These are phyloP conservation scores for Zosterops japonicus DNA, from an alignment of 2,113 vertebrate genomes.

Conservation along the genomic window DNA sequence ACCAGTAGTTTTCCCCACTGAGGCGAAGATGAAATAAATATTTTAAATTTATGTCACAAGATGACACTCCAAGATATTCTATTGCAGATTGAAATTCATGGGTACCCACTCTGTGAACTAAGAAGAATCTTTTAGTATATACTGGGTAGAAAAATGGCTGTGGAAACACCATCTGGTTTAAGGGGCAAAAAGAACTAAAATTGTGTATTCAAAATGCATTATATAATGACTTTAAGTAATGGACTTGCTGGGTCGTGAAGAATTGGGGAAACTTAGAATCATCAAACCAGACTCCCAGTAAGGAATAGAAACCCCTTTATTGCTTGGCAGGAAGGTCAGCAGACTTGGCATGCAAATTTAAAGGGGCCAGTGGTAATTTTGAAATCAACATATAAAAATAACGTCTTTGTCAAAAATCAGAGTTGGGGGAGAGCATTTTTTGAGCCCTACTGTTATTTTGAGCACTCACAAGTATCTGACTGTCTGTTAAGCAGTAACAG, in stretches of 20 bases:
- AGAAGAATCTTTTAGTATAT: not conserved
- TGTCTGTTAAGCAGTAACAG: not conserved
- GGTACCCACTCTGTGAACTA: not conserved
- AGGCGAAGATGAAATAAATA: not conserved
- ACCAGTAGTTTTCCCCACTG: not conserved
- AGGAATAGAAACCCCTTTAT: conserved; percentile 11
- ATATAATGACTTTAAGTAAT: not conserved
- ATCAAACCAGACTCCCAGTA: not conserved
- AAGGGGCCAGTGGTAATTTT: not conserved
- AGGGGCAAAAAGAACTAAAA: not conserved
- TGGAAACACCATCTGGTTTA: not conserved
- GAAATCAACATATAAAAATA: not conserved
- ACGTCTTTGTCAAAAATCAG: not conserved
- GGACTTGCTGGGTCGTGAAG: not conserved
- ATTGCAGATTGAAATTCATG: not conserved
- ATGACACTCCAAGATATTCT: not conserved
- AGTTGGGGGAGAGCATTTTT: not conserved
- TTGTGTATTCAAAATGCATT: not conserved
- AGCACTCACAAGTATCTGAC: not conserved
- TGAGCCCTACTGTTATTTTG: not conserved
- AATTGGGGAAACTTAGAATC: not conserved
- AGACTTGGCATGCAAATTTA: not conserved
- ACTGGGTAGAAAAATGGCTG: not conserved
- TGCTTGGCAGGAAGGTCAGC: not conserved
- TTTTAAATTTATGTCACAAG: not conserved